A percentile compares a stretch with the other conserved stretches of the same genome.
Conservation (phyloP, 2,797 vertebrate species). For the Chromis chromis region DNA sequence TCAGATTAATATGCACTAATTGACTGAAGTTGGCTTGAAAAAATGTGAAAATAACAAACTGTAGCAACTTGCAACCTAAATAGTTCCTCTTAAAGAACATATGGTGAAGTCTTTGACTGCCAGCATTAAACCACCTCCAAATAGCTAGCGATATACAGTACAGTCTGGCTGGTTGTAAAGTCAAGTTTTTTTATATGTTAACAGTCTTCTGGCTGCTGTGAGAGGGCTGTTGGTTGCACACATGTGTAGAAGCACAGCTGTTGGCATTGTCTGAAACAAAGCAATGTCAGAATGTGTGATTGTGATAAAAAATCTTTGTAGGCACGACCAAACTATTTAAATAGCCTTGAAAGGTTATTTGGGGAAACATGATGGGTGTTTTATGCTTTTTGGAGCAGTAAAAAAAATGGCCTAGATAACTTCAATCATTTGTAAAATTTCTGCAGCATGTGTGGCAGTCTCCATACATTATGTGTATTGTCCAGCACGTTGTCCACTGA, state of each 20-base stretch:
- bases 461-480: too few relatives aligned
- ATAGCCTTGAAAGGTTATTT: slow-evolving; percentile 19
- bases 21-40: not conserved
- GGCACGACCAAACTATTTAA: slow-evolving; percentile 34
- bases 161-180: slow-evolving; percentile 7
- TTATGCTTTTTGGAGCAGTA: slow-evolving; percentile 45
- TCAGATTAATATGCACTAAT: not conserved
- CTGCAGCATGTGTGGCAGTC: too few relatives aligned
- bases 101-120: slow-evolving; percentile 15
- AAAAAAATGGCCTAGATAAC: slow-evolving; percentile 37
- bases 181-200: slow-evolving; percentile 34
- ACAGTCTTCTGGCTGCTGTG: slow-evolving; percentile 37
- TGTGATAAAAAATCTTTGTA: slow-evolving; percentile 38
- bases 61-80: slow-evolving; percentile 15
- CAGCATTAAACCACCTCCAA: not conserved
- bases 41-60: not conserved
- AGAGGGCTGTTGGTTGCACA: slow-evolving; percentile 29
- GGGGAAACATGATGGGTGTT: slow-evolving; percentile 24
- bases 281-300: slow-evolving; percentile 36
- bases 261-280: slow-evolving; percentile 39
- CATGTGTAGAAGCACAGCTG: slow-evolving; percentile 42
- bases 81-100: slow-evolving; percentile 16
- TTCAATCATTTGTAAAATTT: slow-evolving; percentile 27
- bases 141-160: slow-evolving; percentile 36
- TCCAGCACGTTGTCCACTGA: too few relatives aligned